Evolutionary conservation across 2,888 invertebrate genomes (phyloP).

Genomic region (Spilarctia lutea): DNA sequence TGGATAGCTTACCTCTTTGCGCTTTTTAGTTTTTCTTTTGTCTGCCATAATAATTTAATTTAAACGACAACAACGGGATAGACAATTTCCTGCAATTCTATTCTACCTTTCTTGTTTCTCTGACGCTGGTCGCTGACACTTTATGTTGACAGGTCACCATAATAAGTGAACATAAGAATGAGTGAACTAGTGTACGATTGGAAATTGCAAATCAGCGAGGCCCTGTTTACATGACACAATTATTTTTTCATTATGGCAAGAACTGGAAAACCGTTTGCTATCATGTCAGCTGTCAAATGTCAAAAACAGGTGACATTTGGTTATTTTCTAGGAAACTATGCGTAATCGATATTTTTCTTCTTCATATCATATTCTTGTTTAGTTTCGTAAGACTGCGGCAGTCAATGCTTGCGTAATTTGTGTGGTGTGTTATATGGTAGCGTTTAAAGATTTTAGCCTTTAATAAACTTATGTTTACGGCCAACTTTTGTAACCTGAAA

Average conservation of each 20-base stretch:
- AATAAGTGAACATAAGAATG: constrained; percentile 24
- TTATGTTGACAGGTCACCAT: constrained; percentile 46
- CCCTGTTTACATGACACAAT: background rate
- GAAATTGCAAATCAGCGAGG: background rate
- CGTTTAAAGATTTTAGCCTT: constrained; percentile 28
- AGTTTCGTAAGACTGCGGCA: constrained; percentile 48
- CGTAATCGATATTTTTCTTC: constrained; percentile 47
- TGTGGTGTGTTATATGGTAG: constrained; percentile 9
- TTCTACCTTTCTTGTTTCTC: constrained; percentile 50
- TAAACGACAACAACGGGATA: constrained; percentile 68
- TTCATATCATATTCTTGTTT: constrained; percentile 27
- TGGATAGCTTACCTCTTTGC: constrained; percentile 76
- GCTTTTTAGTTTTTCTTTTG: constrained; percentile 83
- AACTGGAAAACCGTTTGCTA: background rate
- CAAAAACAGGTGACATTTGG: constrained; percentile 18
- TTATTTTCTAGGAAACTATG: constrained; percentile 27
- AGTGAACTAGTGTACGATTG: constrained; percentile 13
- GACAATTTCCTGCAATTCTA: constrained; percentile 41
- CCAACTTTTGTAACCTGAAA: constrained; percentile 32
- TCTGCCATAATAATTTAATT: constrained; percentile 78
- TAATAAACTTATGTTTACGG: constrained; percentile 37
- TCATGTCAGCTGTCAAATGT: constrained; percentile 14
- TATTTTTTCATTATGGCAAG: background rate
- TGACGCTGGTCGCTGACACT: constrained; percentile 53
- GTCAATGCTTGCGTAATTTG: constrained; percentile 21